A percentile compares a stretch with the other conserved stretches of the same genome.
phyloP scores from a whole-genome alignment of 1,140 invertebrate species.

The Heliconius hewitsoni region DNA sequence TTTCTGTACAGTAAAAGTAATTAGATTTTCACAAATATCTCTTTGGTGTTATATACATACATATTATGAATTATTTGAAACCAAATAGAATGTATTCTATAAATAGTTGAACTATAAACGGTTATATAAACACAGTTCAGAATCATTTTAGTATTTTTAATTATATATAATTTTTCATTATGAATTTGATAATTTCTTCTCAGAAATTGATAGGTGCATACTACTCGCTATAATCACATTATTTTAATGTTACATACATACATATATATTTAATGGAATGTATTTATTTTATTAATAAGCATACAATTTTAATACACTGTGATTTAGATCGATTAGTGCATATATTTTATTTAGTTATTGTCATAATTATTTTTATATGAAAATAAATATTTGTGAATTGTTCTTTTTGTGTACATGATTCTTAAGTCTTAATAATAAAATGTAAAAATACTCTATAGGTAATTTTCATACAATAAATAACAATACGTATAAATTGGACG shows the following conservation, averaged over 20 bases:
- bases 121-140: too few species aligned
- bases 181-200: too few species aligned
- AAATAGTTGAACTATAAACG: too few species aligned
- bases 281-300: not conserved
- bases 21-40: constrained; percentile 31
- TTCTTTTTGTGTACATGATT: not conserved
- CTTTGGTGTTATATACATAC: constrained; percentile 34
- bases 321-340: not conserved
- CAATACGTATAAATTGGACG: constrained; percentile 71
- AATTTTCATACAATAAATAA: constrained; percentile 70
- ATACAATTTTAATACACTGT: not conserved
- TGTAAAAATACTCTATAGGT: constrained; percentile 35
- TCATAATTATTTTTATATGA: constrained; percentile 5
- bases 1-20: constrained; percentile 38
- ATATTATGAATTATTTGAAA: not conserved
- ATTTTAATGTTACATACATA: not conserved
- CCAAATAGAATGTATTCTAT: too few species aligned
- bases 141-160: too few species aligned
- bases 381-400: constrained; percentile 10
- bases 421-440: constrained; percentile 11
- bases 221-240: too few species aligned
- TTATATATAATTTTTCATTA: too few species aligned
- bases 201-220: too few species aligned
- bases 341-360: constrained; percentile 17
- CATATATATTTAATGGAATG: not conserved